Evolutionary conservation across 2,113 vertebrate genomes (phyloP).

Genomic region (Takifugu bimaculatus): DNA sequence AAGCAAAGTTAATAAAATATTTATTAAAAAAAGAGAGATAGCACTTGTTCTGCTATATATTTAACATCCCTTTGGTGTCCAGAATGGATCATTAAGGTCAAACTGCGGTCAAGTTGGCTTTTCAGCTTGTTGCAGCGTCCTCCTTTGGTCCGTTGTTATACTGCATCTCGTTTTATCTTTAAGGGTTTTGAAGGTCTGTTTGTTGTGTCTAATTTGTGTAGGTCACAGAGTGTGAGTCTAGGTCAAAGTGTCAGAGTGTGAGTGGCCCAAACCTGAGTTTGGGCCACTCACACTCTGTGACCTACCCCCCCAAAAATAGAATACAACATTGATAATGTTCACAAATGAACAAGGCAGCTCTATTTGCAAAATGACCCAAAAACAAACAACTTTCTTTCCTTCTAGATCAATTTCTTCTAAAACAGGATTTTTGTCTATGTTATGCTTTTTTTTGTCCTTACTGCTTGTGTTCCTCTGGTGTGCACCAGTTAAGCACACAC

Average conservation of each 20-base stretch:
- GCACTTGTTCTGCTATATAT: too few relatives aligned
- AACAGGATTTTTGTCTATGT: slow-evolving; percentile 34
- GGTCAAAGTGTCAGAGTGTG: too few relatives aligned
- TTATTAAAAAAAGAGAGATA: too few relatives aligned
- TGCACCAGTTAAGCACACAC: slow-evolving; percentile 53
- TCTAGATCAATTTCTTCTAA: neutral
- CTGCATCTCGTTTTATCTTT: slow-evolving; percentile 1
- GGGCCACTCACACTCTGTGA: too few relatives aligned
- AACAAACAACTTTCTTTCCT: neutral
- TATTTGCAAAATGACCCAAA: neutral
- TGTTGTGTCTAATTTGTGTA: neutral
- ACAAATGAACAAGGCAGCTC: too few relatives aligned
- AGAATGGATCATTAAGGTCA: neutral
- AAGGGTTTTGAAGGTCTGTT: too few relatives aligned
- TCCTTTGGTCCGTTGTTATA: slow-evolving; percentile 14
- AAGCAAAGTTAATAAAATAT: too few relatives aligned
- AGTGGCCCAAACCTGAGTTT: neutral
- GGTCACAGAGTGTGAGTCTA: too few relatives aligned
- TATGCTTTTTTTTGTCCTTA: slow-evolving; percentile 42
- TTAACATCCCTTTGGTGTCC: too few relatives aligned
- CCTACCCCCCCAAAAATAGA: too few relatives aligned
- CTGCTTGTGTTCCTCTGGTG: slow-evolving; percentile 43
- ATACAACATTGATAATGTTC: too few relatives aligned
- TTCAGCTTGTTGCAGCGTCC: slow-evolving; percentile 1
- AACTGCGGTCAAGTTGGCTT: neutral